These are phyloP conservation scores for Phalacrocorax pelagicus DNA, from an alignment of 2,113 vertebrate species.

Conservation along the genomic window DNA sequence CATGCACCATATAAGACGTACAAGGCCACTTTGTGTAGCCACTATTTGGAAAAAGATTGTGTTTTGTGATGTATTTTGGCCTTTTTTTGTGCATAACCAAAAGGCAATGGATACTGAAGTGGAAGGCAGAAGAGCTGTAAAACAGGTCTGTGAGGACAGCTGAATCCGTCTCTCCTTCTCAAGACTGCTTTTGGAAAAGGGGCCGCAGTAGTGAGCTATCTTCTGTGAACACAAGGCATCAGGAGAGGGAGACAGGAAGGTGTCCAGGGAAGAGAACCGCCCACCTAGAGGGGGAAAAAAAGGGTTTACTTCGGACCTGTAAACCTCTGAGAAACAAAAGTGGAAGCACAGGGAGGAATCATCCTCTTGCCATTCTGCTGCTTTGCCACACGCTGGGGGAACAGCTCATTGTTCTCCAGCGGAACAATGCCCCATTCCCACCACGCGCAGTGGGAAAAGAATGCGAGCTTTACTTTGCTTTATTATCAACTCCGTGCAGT, in stretches of 20 bases:
- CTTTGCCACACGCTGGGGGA: not conserved
- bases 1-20: not conserved
- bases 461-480: conserved; percentile 20
- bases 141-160: not conserved
- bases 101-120: not conserved
- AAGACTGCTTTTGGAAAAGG: not conserved
- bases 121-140: not conserved
- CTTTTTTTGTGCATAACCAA: not conserved
- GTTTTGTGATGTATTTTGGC: not conserved
- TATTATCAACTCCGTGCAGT: conserved; percentile 55
- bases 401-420: conserved; percentile 36
- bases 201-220: not conserved
- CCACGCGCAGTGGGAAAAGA: conserved; percentile 19
- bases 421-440: conserved; percentile 30
- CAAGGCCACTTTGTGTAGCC: not conserved
- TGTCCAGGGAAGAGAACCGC: not conserved
- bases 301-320: not conserved
- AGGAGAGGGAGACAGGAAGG: not conserved
- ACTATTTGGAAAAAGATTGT: not conserved
- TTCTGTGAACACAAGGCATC: not conserved
- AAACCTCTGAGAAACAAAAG: not conserved
- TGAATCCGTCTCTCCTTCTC: not conserved
- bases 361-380: not conserved
- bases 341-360: not conserved
- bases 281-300: not conserved